Conservation (phyloP, 2,113 vertebrate species). For the Perognathus longimembris region DNA sequence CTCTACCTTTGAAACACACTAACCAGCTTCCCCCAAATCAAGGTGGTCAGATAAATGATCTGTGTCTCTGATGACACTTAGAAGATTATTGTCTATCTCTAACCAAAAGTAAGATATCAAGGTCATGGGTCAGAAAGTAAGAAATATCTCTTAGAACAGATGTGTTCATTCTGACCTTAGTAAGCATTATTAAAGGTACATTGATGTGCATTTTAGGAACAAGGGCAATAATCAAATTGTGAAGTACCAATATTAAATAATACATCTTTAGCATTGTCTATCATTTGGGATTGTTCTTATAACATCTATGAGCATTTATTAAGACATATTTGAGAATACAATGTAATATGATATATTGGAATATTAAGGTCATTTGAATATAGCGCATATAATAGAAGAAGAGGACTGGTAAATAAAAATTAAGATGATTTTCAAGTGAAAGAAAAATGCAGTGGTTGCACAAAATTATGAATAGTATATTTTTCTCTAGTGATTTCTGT, state of each 20-base stretch:
- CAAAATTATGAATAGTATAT: not conserved
- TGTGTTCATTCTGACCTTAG: not conserved
- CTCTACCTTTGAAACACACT: not conserved
- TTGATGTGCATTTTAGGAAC: not conserved
- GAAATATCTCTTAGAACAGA: not conserved
- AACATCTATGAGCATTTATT: not conserved
- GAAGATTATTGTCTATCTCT: not conserved
- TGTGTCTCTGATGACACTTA: not conserved
- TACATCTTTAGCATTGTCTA: not conserved
- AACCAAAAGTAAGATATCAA: not conserved
- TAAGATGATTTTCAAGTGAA: not conserved
- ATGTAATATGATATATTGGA: not conserved
- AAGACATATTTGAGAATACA: not conserved
- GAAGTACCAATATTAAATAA: not conserved
- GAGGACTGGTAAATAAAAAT: not conserved
- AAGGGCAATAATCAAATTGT: not conserved
- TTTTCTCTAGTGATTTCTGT: conserved; percentile 32
- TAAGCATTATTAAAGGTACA: not conserved
- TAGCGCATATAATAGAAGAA: not conserved
- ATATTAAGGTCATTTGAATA: not conserved
- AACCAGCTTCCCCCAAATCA: not conserved
- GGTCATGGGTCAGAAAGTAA: not conserved
- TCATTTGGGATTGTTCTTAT: conserved; percentile 7
- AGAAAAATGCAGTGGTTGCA: conserved; percentile 25
- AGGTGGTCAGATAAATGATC: not conserved